phyloP scores from a whole-genome alignment of 2,113 vertebrate species.

The Anas platyrhynchos region DNA sequence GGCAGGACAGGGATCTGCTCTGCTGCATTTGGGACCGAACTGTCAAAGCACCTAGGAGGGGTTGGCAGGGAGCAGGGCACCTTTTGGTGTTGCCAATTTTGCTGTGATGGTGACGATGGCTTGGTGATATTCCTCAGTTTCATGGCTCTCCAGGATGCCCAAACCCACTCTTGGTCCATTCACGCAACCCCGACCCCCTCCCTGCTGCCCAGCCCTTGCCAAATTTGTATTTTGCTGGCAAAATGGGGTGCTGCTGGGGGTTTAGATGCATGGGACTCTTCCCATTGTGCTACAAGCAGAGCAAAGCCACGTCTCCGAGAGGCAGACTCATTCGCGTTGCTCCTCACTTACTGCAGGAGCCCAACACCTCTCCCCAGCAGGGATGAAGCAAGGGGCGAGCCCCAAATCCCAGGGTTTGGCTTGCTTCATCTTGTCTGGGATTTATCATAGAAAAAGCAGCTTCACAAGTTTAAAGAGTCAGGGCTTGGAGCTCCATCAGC shows the following conservation, averaged over 20 bases:
- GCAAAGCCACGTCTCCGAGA: not conserved
- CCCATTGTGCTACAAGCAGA: not conserved
- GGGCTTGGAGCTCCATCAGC: not conserved
- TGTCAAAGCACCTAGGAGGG: not conserved
- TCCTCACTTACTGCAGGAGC: not conserved
- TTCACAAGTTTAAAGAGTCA: not conserved
- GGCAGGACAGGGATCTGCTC: not conserved
- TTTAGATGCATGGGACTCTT: not conserved
- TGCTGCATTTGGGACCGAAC: not conserved
- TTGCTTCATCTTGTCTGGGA: not conserved
- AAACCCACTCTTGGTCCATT: not conserved
- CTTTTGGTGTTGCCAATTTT: not conserved
- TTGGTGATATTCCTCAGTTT: fast-evolving
- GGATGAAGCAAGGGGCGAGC: not conserved
- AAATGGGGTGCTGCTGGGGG: not conserved
- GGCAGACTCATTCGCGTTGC: not conserved
- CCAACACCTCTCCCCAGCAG: not conserved
- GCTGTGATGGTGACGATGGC: not conserved
- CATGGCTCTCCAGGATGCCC: not conserved
- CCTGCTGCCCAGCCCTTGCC: not conserved
- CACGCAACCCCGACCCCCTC: not conserved
- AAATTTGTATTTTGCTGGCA: not conserved
- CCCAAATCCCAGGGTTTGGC: not conserved
- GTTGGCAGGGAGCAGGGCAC: not conserved
- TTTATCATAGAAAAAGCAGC: not conserved